A percentile compares a stretch with the other conserved stretches of the same genome.
These are phyloP conservation scores for Neoarius graeffei DNA, from an alignment of 2,113 vertebrate genomes.

Conservation along the genomic window DNA sequence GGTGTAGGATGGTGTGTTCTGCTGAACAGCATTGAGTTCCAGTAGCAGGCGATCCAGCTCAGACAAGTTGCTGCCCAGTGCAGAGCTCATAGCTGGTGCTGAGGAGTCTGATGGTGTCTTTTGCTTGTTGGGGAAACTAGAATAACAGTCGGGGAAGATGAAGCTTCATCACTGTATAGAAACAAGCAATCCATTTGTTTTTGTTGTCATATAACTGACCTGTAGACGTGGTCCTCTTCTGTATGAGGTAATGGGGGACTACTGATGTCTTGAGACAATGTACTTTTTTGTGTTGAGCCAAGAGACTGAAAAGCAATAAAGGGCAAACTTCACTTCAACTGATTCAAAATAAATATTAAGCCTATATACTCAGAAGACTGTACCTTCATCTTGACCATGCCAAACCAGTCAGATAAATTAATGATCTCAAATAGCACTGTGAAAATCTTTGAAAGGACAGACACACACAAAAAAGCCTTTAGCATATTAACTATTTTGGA, in stretches of 20 bases:
- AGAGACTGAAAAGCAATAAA: slow-evolving; percentile 67
- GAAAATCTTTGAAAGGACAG: neutral
- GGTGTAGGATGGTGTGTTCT: slow-evolving; percentile 80
- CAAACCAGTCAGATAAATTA: neutral
- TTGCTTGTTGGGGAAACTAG: slow-evolving; percentile 96
- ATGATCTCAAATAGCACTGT: neutral
- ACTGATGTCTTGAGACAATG: slow-evolving; percentile 76
- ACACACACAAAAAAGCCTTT: neutral
- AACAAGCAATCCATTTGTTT: too few relatives aligned
- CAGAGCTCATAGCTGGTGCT: slow-evolving; percentile 84
- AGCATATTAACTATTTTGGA: neutral
- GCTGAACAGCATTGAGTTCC: slow-evolving; percentile 93
- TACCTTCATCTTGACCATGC: neutral
- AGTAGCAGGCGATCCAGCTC: slow-evolving; percentile 93
- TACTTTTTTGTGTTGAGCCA: slow-evolving; percentile 79
- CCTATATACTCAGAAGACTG: neutral
- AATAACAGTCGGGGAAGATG: neutral
- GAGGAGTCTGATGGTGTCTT: slow-evolving; percentile 87
- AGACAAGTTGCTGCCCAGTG: slow-evolving; percentile 91
- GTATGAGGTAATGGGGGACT: slow-evolving; percentile 74
- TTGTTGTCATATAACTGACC: slow-evolving; percentile 69
- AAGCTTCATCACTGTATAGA: slow-evolving; percentile 5
- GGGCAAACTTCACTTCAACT: too few relatives aligned
- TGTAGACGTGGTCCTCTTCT: slow-evolving; percentile 98
- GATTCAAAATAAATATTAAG: neutral